Evolutionary conservation across 2,888 invertebrate genomes (phyloP).

Genomic region (Spilarctia lutea): DNA sequence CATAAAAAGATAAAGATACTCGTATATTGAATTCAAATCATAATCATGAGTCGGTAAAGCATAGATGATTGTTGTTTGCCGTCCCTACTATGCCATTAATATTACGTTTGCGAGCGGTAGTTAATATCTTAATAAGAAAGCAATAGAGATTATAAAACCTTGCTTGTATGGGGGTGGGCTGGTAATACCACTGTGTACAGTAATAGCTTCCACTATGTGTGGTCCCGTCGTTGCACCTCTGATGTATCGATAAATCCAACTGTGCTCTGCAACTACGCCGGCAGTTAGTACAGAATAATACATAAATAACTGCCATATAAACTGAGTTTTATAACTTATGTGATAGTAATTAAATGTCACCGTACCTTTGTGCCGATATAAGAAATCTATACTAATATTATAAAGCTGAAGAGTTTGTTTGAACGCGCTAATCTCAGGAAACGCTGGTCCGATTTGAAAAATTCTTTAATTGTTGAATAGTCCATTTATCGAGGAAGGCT

Average conservation of each 20-base stretch:
- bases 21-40: slow-evolving; percentile 52
- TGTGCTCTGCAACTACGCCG: slow-evolving; percentile 31
- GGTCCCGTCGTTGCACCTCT: slow-evolving; percentile 66
- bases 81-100: slow-evolving; percentile 63
- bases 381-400: background rate
- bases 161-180: slow-evolving; percentile 69
- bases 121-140: slow-evolving; percentile 85
- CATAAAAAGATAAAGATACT: slow-evolving; percentile 37
- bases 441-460: too few species aligned
- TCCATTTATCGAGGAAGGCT: too few species aligned
- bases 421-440: too few species aligned
- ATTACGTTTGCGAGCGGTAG: slow-evolving; percentile 74
- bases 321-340: slow-evolving; percentile 40
- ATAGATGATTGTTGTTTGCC: slow-evolving; percentile 38
- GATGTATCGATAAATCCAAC: slow-evolving; percentile 62
- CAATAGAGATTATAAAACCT: slow-evolving; percentile 76
- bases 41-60: slow-evolving; percentile 54
- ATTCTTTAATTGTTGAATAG: too few species aligned
- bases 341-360: slow-evolving; percentile 26
- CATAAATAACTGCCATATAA: slow-evolving; percentile 49
- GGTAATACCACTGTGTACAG: slow-evolving; percentile 33
- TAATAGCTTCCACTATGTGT: slow-evolving; percentile 70
- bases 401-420: too few species aligned
- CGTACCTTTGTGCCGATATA: slow-evolving; percentile 3
- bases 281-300: slow-evolving; percentile 54